Evolutionary conservation across 1,140 invertebrate genomes (phyloP).

Genomic region (Aphis craccivora): DNA sequence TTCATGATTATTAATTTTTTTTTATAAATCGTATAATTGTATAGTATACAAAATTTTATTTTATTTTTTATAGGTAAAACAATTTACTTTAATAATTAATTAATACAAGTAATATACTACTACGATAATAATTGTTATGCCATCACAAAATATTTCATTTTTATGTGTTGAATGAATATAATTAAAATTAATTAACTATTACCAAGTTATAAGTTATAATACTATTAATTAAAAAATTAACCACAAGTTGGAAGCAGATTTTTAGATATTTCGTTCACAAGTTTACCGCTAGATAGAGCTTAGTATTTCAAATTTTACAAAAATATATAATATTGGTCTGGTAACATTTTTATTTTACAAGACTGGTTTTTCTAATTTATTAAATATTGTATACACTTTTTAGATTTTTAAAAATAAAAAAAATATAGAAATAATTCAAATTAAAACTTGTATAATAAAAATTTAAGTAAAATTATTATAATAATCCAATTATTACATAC

Average conservation of each 20-base stretch:
- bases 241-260: neutral
- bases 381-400: too few species aligned
- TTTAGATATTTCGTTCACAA: neutral
- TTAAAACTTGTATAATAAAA: too few species aligned
- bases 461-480: too few species aligned
- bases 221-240: neutral
- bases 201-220: neutral
- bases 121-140: too few species aligned
- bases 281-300: conserved; percentile 16
- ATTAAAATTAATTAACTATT: neutral
- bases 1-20: too few species aligned
- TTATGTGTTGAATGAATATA: neutral
- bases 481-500: too few species aligned
- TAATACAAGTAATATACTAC: too few species aligned
- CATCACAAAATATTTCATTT: neutral
- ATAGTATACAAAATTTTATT: neutral
- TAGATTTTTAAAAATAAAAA: neutral
- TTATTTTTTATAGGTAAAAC: neutral
- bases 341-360: neutral
- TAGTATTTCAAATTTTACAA: neutral
- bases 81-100: neutral
- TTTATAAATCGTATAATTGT: neutral
- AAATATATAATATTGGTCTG: neutral
- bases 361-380: neutral
- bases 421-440: neutral